Evolutionary conservation across 2,888 invertebrate genomes (phyloP), one percentile per base, ranked within the genome.

Genomic region (Stenodema calcarata): DNA sequence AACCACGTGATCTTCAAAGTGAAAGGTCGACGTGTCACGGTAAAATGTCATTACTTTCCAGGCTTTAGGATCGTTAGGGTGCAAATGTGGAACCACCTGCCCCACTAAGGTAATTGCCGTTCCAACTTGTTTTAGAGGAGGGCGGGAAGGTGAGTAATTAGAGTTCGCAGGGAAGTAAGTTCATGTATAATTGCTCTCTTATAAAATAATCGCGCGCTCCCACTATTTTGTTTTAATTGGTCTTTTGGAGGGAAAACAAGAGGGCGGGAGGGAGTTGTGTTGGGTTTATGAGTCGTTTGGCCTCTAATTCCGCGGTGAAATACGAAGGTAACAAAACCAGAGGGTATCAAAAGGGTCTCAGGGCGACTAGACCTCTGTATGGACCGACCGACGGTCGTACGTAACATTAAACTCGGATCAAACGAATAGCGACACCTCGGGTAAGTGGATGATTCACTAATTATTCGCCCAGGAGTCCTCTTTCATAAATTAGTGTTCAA

Each of bases 181-280:
- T 62, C 62, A 62, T 62, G 62, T 62, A 62, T 62, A 62, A 62
- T 62, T 62, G 62, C 62, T 62, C 62, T 62, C 62, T 62, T 62
- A 62, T 62, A 62, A 62, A 62, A 62, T 62, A 18, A 62, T n/a
- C 62, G 62, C 62, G 23, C 18, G 23, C 4, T 7, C 62, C 62
- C 62, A 62, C 62, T 62, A 62, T 62, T 62, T 62, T 62, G 62
- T 62, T 62, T 62, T 62, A 62, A 62, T 62, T 62, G 62, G 62
- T 62, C 62, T 62, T 62, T 23, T 62, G 62, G 62, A 62, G 62
- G 23, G 62, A 62, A 62, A 62, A 62, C 62, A 62, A 18, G 23
- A 62, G 62, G 62, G 35, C 35, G 35, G 62, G 23, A 23, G 62
- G n/a, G n/a, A n/a, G 23, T 9, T 18, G 62, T 62, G 62, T 18